Percentiles rank a stretch among this genome's conserved stretches.
phyloP scores from a whole-genome alignment of 2,888 invertebrate species.

The Dryomyza anilis region DNA sequence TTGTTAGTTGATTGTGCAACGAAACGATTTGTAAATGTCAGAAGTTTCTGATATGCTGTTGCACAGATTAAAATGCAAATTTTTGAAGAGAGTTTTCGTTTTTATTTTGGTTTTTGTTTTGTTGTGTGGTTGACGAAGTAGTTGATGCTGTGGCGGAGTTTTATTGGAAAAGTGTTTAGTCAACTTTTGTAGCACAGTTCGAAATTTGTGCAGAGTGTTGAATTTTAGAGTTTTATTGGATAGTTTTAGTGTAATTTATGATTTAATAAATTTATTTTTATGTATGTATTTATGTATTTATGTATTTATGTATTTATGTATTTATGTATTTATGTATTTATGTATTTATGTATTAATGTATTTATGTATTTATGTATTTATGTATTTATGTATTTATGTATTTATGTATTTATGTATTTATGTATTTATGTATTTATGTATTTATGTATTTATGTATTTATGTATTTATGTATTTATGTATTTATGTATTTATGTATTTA shows the following conservation, averaged over 20 bases:
- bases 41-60: background rate
- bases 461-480: background rate
- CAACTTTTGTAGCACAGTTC: constrained; percentile 6
- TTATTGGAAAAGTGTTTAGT: constrained; percentile 1
- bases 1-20: too few species aligned
- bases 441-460: background rate
- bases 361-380: background rate
- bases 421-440: background rate
- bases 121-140: too few species aligned
- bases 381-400: background rate
- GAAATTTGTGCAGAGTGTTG: too few species aligned
- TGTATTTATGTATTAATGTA: too few species aligned
- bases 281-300: background rate
- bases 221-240: background rate
- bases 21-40: constrained; percentile 3
- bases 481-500: background rate
- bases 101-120: background rate
- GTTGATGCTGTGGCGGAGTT: background rate
- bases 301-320: background rate
- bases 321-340: background rate
- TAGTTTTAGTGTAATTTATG: background rate
- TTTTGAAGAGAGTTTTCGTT: background rate
- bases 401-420: background rate
- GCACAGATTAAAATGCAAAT: too few species aligned
- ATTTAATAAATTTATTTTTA: background rate